Conservation (phyloP, 1,140 invertebrate species). For the Chrysoperla carnea region DNA sequence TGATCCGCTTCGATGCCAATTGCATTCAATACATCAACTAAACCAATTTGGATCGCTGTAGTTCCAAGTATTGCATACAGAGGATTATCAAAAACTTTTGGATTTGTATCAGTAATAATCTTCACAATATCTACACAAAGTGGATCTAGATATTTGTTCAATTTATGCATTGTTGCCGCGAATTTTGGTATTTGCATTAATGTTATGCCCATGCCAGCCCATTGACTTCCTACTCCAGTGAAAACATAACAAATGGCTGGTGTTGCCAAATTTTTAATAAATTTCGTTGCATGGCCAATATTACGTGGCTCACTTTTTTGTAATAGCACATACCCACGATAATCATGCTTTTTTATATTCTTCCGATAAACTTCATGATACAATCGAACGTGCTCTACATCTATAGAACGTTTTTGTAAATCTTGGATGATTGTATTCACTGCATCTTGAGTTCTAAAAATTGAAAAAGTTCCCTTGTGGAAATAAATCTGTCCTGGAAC, state of each 20-base stretch:
- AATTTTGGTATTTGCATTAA: constrained; percentile 50
- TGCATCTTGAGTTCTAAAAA: constrained; percentile 31
- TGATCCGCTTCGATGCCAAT: constrained; percentile 51
- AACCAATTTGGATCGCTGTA: constrained; percentile 56
- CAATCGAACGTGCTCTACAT: constrained; percentile 33
- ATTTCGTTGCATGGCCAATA: constrained; percentile 14
- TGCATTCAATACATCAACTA: constrained; percentile 48
- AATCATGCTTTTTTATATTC: constrained; percentile 8
- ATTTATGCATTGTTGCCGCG: constrained; percentile 47
- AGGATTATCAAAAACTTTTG: constrained; percentile 37
- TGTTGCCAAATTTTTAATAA: constrained; percentile 36
- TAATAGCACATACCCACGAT: constrained; percentile 34
- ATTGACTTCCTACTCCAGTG: constrained; percentile 82
- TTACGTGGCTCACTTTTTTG: constrained; percentile 20
- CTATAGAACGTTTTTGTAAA: constrained; percentile 33
- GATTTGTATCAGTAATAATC: constrained; percentile 36
- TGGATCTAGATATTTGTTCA: constrained; percentile 25
- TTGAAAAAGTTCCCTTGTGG: no score
- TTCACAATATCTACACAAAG: constrained; percentile 39
- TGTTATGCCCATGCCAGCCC: constrained; percentile 61
- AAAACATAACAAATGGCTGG: constrained; percentile 75
- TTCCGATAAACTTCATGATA: constrained; percentile 21
- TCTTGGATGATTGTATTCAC: constrained; percentile 47
- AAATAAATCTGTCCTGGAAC: no score
- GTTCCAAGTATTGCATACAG: constrained; percentile 52